Conservation (phyloP, 2,113 vertebrate genomes). For the Chlorodrepanis virens region DNA sequence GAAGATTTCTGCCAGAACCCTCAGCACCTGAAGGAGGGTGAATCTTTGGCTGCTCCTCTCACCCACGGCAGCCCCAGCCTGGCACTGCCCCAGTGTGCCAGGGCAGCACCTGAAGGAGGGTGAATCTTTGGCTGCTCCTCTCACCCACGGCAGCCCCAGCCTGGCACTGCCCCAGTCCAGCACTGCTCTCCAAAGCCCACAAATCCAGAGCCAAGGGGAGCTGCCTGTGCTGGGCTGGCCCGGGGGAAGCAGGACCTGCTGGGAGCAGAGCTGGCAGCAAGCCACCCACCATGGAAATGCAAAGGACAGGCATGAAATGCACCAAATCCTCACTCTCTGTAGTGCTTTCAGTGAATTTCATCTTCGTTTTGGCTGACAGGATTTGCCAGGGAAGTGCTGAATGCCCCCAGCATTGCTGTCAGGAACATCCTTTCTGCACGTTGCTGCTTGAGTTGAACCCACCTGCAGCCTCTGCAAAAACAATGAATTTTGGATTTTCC, state of each 20-base stretch:
- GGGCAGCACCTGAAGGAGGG: neutral
- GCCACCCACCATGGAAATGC: neutral
- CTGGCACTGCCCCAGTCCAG: neutral
- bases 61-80: neutral
- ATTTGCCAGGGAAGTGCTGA: neutral
- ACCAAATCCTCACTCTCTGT: neutral
- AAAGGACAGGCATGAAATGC: neutral
- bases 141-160: neutral
- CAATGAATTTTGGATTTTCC: neutral
- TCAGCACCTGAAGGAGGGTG: neutral
- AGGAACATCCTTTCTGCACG: neutral
- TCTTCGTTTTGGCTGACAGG: neutral
- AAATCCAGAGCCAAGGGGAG: neutral
- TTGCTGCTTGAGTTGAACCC: neutral
- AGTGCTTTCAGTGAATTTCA: neutral
- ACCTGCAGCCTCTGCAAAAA: neutral
- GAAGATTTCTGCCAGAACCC: neutral
- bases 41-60: neutral
- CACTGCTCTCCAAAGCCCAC: neutral
- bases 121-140: neutral
- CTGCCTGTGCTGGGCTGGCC: neutral
- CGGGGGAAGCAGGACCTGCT: neutral
- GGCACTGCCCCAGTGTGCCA: fast-evolving
- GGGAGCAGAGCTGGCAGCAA: neutral
- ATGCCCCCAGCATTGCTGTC: neutral